Base-by-base conservation (phyloP, 2,888 invertebrate species). In the Ennomos fuscantarius region DNA sequence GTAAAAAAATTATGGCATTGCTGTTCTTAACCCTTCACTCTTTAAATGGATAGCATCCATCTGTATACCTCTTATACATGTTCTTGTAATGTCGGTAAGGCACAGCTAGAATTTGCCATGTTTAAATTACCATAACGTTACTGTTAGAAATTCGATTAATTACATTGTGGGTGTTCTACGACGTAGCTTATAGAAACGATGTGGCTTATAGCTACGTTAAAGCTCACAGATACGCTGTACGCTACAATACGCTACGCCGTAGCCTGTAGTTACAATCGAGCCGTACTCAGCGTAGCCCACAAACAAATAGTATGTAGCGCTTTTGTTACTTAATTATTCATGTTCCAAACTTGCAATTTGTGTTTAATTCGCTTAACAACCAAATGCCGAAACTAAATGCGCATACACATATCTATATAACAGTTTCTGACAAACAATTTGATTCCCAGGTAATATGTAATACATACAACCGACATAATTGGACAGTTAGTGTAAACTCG, bases 401-500 rank as follows among this genome's bases (percentile, higher is more conserved):
- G 12, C 46, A 48, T 51, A 35, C 56, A 65, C 47, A 60, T 65
- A 65, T 60, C 63, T 67, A 63, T 64, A 57, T 63, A 70, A 72
- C 65, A 64, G 65, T 55, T 62, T 55, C 57, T 63, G 52, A 55
- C 63, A 72, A 67, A 73, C 69, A 73, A 75, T 78, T 75, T 68
- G 70, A 69, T 74, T 70, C 64, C 62, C 57, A 54, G 48, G 65
- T 68, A 74, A 74, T 74, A 69, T 72, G 72, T 73, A 68, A 69
- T 63, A 68, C 65, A 73, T 69, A 75, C 68, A 72, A 78, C 73
- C 72, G 74, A 76, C 73, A 77, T 82, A 84, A 84, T 86, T 84
- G 78, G 79, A 81, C 82, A 84, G 86, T 86, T 84, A 85, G 69
- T 74, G 79, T 81, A 74, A 81, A 66, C 80, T 74, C 69, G 73